A percentile compares a stretch with the other conserved stretches of the same genome.
Conservation (phyloP, 2,113 vertebrate genomes). For the Anhinga rufa region DNA sequence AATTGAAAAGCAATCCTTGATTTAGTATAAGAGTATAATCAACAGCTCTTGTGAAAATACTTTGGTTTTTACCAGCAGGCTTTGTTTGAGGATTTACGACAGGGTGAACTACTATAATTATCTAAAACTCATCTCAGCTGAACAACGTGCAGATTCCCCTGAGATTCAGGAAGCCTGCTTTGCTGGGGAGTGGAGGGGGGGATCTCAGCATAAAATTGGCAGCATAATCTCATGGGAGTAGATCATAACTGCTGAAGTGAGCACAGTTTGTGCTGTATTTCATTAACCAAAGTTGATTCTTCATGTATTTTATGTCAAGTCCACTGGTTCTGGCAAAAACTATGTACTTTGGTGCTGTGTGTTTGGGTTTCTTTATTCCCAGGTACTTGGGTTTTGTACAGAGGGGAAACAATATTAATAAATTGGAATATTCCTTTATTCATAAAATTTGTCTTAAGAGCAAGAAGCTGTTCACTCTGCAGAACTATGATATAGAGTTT, state of each 20-base stretch:
- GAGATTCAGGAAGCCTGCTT: background rate
- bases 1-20: background rate
- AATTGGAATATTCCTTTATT: background rate
- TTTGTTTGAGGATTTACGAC: background rate
- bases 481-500: background rate
- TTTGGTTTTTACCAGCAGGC: background rate
- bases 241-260: background rate
- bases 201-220: background rate
- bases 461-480: background rate
- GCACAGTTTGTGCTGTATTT: background rate
- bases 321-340: background rate
- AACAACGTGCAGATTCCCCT: background rate
- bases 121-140: background rate
- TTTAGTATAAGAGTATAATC: background rate
- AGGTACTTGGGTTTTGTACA: background rate
- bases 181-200: fast-evolving
- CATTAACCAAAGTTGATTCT: background rate
- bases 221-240: background rate
- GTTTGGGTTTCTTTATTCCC: background rate
- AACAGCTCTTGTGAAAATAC: background rate
- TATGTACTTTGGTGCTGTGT: fast-evolving
- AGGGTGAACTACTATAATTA: background rate
- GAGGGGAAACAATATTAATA: background rate
- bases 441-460: background rate
- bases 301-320: background rate